Base-by-base conservation (phyloP, 1,140 invertebrate genomes). In the Heliconius himera region DNA sequence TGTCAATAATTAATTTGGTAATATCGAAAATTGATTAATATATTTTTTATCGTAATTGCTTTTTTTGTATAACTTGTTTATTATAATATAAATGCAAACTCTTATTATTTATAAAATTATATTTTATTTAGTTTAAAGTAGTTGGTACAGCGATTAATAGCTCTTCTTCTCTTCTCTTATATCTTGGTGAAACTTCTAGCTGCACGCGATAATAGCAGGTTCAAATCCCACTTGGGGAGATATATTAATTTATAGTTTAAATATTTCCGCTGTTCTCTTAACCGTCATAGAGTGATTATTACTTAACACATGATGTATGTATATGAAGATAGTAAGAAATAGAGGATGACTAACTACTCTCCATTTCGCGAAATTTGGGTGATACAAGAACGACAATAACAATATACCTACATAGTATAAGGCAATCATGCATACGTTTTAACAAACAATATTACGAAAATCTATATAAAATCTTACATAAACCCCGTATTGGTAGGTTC, bases 391-490 rank as follows among this genome's bases (percentile, higher is more conserved):
- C 3, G 29, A 26, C 22, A 26, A 66, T 6, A 51, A 51, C 18
- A 51, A 51, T 46, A 3, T 46, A 13, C 16, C 5, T 51, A 51
- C 5, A 20, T 51, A 66, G 4, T 66, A 66, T 66, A 66, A 16
- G 60, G 60, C 11, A 66, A 13, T 29, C 22, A 29, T 16, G 3
- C 8, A 11, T 22, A 26, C n/a, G 3, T 22, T 66, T 66, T 66
- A 26, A 66, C 22, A 66, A 66, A 6, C 22, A 66, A 13, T 66
- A 66, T 66, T 66, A 66, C 60, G 26, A 66, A 71, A 38, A 71
- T 71, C 70, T n/a, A 38, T 71, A 71, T 38, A 71, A 71, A 33
- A 71, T 22, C 29, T 71, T 71, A 71, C 70, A 71, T 71, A 71
- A 71, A 71, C 20, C 70, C 36, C 36, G 18, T 71, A 33, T 71